phyloP scores from a whole-genome alignment of 2,113 vertebrate genomes.

The Calcarius ornatus region DNA sequence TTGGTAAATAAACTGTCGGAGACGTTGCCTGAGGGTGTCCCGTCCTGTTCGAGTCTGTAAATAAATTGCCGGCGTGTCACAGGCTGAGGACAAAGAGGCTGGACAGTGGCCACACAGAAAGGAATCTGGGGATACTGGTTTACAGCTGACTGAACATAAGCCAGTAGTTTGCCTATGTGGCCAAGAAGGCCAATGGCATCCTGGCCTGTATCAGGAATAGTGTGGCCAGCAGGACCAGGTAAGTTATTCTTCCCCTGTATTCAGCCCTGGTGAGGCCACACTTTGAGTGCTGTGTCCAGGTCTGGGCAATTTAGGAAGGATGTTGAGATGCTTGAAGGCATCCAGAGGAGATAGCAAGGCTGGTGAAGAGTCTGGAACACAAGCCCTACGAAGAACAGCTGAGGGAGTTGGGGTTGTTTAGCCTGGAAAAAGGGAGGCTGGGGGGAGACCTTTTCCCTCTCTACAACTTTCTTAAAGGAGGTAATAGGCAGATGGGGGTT shows the following conservation, averaged over 20 bases:
- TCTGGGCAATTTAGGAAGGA: not conserved
- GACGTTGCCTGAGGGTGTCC: no score
- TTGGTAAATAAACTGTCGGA: no score
- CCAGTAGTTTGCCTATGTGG: not conserved
- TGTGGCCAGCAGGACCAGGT: not conserved
- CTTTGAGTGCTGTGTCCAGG: no score
- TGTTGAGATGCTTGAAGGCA: accelerated
- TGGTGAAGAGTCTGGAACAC: not conserved
- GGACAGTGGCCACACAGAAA: not conserved
- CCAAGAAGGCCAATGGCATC: not conserved
- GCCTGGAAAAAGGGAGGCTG: not conserved
- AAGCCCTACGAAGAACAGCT: accelerated
- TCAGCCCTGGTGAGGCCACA: not conserved
- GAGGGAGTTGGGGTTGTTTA: not conserved
- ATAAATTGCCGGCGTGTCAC: no score
- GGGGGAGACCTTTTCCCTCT: not conserved
- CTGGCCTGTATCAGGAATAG: not conserved
- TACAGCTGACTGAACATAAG: not conserved
- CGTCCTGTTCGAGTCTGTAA: no score
- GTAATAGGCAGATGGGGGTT: no score
- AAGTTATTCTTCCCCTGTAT: not conserved
- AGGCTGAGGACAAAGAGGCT: not conserved
- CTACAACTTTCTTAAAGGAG: not conserved
- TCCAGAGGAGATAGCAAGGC: not conserved
- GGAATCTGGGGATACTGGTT: not conserved